A percentile compares a stretch with the other conserved stretches of the same genome.
Conservation (phyloP, 2,113 vertebrate species). For the Bubo scandiacus region DNA sequence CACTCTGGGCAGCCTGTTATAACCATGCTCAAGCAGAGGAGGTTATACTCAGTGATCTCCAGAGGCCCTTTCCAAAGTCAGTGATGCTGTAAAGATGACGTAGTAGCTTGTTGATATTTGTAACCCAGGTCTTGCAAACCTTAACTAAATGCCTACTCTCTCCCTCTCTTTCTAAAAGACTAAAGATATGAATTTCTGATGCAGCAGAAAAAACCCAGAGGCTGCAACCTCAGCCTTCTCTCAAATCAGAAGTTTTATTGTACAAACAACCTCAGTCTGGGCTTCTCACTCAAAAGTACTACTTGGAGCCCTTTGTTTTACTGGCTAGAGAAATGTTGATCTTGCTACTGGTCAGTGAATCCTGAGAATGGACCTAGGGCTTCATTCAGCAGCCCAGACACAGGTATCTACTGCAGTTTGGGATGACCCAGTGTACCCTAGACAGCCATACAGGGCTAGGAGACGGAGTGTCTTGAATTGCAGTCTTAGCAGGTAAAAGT, state of each 20-base stretch:
- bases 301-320: background rate
- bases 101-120: background rate
- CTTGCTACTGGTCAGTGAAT: background rate
- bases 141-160: background rate
- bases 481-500: background rate
- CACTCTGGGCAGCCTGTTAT: background rate
- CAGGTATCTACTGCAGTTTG: background rate
- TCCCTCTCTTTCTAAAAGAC: background rate
- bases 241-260: background rate
- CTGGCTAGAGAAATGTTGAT: background rate
- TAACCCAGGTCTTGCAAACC: background rate
- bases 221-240: background rate
- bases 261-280: background rate
- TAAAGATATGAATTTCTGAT: background rate
- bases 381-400: background rate
- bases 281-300: background rate
- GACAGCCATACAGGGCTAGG: background rate
- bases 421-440: background rate
- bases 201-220: background rate
- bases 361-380: background rate
- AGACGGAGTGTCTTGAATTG: background rate
- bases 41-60: rapidly evolving
- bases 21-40: background rate
- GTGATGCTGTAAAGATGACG: background rate
- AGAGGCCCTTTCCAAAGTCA: background rate